Percentiles rank a stretch among this genome's conserved stretches.
Evolutionary conservation across 2,113 vertebrate species (phyloP).

Genomic region (Crotalus viridis): DNA sequence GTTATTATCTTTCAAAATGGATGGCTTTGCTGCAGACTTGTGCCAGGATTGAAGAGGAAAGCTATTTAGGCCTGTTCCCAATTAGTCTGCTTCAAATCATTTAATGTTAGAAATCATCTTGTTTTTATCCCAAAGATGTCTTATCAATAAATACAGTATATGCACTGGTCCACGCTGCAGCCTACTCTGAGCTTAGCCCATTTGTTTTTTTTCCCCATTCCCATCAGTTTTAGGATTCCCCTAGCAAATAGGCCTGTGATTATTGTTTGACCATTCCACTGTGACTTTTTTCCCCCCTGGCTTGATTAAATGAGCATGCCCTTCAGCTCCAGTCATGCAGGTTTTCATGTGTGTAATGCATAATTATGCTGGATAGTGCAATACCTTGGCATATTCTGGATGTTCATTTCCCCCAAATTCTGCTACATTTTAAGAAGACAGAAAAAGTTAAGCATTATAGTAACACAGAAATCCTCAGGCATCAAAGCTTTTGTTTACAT

Average conservation of each 20-base stretch:
- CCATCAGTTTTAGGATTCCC: not conserved
- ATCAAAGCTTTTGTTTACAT: not conserved
- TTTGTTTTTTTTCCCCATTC: not conserved
- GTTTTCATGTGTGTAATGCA: conserved; percentile 8
- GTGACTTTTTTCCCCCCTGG: not conserved
- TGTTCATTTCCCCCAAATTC: not conserved
- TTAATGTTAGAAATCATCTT: conserved; percentile 43
- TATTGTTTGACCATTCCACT: not conserved
- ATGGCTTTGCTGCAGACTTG: conserved; percentile 31
- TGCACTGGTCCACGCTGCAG: not conserved
- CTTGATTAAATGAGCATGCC: conserved; percentile 29
- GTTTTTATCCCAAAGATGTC: conserved; percentile 26
- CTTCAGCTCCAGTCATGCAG: not conserved
- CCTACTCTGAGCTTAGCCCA: not conserved
- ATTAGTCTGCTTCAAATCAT: conserved; percentile 36
- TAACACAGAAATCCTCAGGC: not conserved
- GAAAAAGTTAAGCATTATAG: not conserved
- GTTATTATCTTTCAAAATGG: conserved; percentile 38
- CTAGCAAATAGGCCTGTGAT: conserved; percentile 12
- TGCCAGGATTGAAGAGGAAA: conserved; percentile 15
- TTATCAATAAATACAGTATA: not conserved
- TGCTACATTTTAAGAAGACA: not conserved
- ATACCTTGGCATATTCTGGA: not conserved
- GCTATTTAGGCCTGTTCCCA: conserved; percentile 41
- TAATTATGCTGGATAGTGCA: not conserved